phyloP scores from a whole-genome alignment of 2,888 invertebrate genomes.

The Ormyrus rosae region DNA sequence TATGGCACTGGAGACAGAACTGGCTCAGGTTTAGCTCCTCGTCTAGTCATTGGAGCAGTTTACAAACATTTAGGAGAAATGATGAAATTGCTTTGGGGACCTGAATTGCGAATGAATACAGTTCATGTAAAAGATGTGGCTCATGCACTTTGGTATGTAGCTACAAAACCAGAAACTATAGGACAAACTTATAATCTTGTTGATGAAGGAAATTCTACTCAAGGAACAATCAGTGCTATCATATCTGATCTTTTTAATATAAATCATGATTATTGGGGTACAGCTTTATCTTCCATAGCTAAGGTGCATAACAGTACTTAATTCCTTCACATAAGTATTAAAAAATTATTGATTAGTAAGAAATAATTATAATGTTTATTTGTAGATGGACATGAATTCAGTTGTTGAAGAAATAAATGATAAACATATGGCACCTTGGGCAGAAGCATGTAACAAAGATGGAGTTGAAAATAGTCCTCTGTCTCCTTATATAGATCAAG shows the following conservation, averaged over 20 bases:
- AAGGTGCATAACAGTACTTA: slow-evolving; percentile 78
- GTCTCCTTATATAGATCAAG: slow-evolving; percentile 90
- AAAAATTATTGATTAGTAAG: slow-evolving; percentile 15
- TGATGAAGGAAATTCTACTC: slow-evolving; percentile 89
- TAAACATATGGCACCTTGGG: slow-evolving; percentile 95
- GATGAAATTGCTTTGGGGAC: slow-evolving; percentile 94
- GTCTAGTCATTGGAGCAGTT: slow-evolving; percentile 90
- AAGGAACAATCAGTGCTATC: slow-evolving; percentile 88
- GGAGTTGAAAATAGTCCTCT: slow-evolving; percentile 89
- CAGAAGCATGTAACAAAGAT: slow-evolving; percentile 87
- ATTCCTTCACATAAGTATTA: slow-evolving; percentile 5
- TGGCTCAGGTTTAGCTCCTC: slow-evolving; percentile 84
- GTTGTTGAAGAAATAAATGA: slow-evolving; percentile 95
- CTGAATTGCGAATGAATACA: slow-evolving; percentile 89
- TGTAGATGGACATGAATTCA: slow-evolving; percentile 85
- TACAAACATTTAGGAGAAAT: slow-evolving; percentile 92
- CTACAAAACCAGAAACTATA: slow-evolving; percentile 77
- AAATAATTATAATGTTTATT: slow-evolving; percentile 56
- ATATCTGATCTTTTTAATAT: slow-evolving; percentile 90
- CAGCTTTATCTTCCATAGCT: slow-evolving; percentile 87
- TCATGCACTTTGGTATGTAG: slow-evolving; percentile 87
- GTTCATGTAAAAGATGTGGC: slow-evolving; percentile 92
- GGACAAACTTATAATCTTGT: slow-evolving; percentile 88
- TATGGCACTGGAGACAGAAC: slow-evolving; percentile 91
- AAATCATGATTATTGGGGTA: slow-evolving; percentile 91